A percentile compares a stretch with the other conserved stretches of the same genome.
These are phyloP conservation scores for Eriosoma lanigerum DNA, from an alignment of 1,140 invertebrate genomes.

Conservation along the genomic window DNA sequence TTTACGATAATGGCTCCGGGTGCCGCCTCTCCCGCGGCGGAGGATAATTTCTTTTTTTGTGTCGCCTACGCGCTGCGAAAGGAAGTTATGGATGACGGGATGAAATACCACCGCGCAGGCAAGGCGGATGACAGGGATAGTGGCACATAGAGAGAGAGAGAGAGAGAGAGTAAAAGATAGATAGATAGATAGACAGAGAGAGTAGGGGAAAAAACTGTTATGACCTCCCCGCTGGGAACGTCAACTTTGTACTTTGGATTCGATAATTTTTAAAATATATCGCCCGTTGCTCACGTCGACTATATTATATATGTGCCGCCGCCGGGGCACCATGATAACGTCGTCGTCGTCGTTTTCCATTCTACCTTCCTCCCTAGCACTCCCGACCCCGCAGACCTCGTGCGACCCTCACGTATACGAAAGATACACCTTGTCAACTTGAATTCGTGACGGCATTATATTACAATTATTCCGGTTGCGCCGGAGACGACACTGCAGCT, in stretches of 20 bases:
- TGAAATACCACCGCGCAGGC: not conserved
- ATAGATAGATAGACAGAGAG: too few relatives aligned
- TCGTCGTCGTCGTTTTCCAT: slow-evolving; percentile 33
- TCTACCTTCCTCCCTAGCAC: not conserved
- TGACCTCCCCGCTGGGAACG: slow-evolving; percentile 51
- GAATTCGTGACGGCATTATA: slow-evolving; percentile 51
- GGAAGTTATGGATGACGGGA: not conserved
- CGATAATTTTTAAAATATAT: slow-evolving; percentile 51
- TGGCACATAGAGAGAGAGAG: too few relatives aligned
- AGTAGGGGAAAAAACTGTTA: slow-evolving; percentile 40
- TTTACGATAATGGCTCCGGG: slow-evolving; percentile 51
- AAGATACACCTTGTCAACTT: slow-evolving; percentile 49
- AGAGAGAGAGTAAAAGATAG: too few relatives aligned
- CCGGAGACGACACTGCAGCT: slow-evolving; percentile 37
- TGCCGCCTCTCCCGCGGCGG: slow-evolving; percentile 38
- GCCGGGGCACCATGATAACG: slow-evolving; percentile 37
- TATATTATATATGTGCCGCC: slow-evolving; percentile 8
- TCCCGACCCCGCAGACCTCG: not conserved
- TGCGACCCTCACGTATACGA: not conserved
- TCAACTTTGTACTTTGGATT: slow-evolving; percentile 48
- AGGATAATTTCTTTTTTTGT: slow-evolving; percentile 51
- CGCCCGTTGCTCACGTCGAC: slow-evolving; percentile 47
- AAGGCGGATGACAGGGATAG: too few relatives aligned
- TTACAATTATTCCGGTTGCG: slow-evolving; percentile 46
- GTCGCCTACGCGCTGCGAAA: not conserved